Evolutionary conservation across 2,888 invertebrate species (phyloP), one percentile per base, ranked within the genome.

Genomic region (Calameuta idolon): DNA sequence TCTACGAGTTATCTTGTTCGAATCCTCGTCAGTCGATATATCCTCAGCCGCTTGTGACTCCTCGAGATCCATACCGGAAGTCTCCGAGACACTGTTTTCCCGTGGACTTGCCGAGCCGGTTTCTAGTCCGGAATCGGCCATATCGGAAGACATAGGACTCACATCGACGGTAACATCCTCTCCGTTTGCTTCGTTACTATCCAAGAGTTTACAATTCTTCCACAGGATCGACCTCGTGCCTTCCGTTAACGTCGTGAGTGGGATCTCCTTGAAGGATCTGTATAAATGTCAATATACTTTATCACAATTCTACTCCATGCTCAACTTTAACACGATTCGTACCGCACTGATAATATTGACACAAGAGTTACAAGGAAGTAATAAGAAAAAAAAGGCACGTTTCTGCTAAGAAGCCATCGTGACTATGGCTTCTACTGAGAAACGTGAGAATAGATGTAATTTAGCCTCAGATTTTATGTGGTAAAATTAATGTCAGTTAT

Each of bases 91-190:
- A 4, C 90, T 91, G 34, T 89, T 91, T 79, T 91, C 92, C 78
- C 90, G 89, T 30, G 92, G 91, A 87, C 92, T 92, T 77, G 88
- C 87, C 74, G 92, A 92, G 81, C 90, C 90, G 77, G 92, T 91
- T 81, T 92, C 92, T 79, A 92, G 84, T 82, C 91, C 92, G 69
- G 92, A 92, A 87, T 92, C 92, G 82, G 92, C 91, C 91, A 91
- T 91, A 79, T 91, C 90, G 80, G 89, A 89, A 71, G 85, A 82
- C 78, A 83, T 83, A 74, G 87, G 86, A 80, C 86, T 89, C 78
- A 83, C 79, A 82, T 86, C 87, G 77, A 83, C 81, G 77, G 76
- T 75, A 69, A 69, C 83, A 82, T 85, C 82, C 78, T 82, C 69
- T 76, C 79, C 75, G 79, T 79, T 79, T 73, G 37, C 75, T 79